Conservation (phyloP, 1,140 invertebrate genomes). For the Chironomus striatipennis region DNA sequence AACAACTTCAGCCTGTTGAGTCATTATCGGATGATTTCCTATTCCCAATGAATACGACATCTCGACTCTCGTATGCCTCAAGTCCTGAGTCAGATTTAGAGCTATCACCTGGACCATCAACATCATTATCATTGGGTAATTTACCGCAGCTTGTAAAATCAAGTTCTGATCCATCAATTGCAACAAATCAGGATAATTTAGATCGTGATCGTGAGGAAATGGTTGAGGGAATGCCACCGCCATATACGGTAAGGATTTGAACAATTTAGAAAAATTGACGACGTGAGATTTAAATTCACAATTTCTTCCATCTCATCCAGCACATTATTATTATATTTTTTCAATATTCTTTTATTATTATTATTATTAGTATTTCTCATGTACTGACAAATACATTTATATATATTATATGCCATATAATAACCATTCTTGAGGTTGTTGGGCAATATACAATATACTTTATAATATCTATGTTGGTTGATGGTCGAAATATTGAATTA, state of each 20-base stretch:
- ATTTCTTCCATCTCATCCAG: neutral
- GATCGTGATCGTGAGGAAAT: conserved; percentile 47
- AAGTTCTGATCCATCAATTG: conserved; percentile 73
- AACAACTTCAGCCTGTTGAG: conserved; percentile 56
- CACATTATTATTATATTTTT: neutral
- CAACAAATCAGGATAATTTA: conserved; percentile 52
- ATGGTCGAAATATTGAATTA: conserved; percentile 18
- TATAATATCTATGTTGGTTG: neutral
- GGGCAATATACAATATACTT: neutral
- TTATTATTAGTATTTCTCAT: neutral
- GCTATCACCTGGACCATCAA: conserved; percentile 63
- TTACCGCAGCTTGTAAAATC: conserved; percentile 66
- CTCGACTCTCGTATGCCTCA: conserved; percentile 86
- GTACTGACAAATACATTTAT: neutral
- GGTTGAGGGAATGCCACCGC: conserved; percentile 54
- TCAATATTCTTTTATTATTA: neutral
- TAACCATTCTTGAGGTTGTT: neutral
- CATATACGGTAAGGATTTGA: conserved; percentile 59
- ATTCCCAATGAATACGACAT: conserved; percentile 86
- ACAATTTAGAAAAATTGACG: neutral
- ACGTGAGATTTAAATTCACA: neutral
- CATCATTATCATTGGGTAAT: conserved; percentile 46
- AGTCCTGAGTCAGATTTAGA: conserved; percentile 92
- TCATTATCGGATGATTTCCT: conserved; percentile 90
- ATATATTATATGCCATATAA: neutral